phyloP scores from a whole-genome alignment of 2,113 vertebrate genomes.

The Sylvia atricapilla region DNA sequence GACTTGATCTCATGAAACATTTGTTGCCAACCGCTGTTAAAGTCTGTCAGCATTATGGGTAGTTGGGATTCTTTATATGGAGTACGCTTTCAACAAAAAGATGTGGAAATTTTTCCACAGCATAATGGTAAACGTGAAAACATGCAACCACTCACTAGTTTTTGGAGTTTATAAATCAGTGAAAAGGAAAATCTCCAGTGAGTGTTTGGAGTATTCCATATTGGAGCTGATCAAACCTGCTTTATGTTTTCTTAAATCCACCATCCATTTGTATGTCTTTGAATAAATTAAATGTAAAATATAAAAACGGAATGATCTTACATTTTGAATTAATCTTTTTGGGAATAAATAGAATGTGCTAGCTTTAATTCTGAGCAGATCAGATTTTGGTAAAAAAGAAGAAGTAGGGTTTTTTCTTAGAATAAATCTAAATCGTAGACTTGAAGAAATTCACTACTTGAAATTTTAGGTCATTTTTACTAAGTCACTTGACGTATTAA shows the following conservation, averaged over 20 bases:
- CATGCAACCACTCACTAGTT: neutral
- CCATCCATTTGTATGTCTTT: neutral
- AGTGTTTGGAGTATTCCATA: neutral
- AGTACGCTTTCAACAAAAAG: neutral
- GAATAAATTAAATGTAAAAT: neutral
- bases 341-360: neutral
- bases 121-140: fast-evolving
- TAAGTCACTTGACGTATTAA: neutral
- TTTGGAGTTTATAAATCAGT: neutral
- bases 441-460: neutral
- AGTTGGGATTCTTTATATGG: neutral
- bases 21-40: neutral
- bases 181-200: neutral
- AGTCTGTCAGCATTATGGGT: neutral
- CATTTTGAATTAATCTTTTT: neutral
- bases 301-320: neutral
- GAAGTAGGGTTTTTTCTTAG: fast-evolving
- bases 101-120: neutral
- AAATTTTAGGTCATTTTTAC: neutral
- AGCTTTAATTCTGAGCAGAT: neutral
- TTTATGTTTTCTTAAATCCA: neutral
- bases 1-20: neutral
- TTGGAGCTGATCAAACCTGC: neutral
- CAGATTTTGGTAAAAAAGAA: neutral
- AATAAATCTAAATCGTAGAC: neutral